Evolutionary conservation across 53 echinoderm and acorn worm species (phyloP), one percentile per base, ranked within the genome.

Genomic region (Crossaster papposus): DNA sequence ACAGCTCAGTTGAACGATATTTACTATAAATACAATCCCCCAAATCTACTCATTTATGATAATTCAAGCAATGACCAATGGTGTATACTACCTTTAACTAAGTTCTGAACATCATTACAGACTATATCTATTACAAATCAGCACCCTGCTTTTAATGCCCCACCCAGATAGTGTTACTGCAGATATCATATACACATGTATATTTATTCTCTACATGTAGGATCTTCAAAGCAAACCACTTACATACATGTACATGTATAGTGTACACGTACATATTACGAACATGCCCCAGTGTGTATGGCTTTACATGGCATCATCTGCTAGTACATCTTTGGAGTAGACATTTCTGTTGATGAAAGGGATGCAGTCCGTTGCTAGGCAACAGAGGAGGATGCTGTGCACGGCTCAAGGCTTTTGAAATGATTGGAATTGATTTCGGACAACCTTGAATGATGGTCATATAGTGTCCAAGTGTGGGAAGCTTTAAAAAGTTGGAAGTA

Each of bases 261-360:
- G 0, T 26, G 22, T 1, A 26, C n/a, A 7, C 5, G 44, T 44
- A 44, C 44, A 26, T 6, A 20, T 4, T 15, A 58, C 58, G 17
- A 18, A 58, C 58, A 58, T 58, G 44, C 44, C 44, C 44, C 9
- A 9, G 1, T 23, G 62, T 62, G 62, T 23, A 12, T 68, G 28
- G 10, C 68, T 68, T 26, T 6, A 68, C 17, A 11, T 58, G 58
- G 15, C 3, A 68, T 68, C 28, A n/a, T 68, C 28, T 68, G 68
- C 28, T 26, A 23, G 4, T 26, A 4, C 68, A 68, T 68, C n/a
- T 68, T 44, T 26, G 5, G 14, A 34, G 74, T 73, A 73, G 34
- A 34, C 35, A 33, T 73, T 73, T 73, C 74, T 73, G 74, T 33
- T 73, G 74, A 35, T 73, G 74, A 35, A 35, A 73, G 68, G n/a